These are phyloP conservation scores for Calameuta idolon DNA, from an alignment of 2,888 invertebrate species.

Conservation along the genomic window DNA sequence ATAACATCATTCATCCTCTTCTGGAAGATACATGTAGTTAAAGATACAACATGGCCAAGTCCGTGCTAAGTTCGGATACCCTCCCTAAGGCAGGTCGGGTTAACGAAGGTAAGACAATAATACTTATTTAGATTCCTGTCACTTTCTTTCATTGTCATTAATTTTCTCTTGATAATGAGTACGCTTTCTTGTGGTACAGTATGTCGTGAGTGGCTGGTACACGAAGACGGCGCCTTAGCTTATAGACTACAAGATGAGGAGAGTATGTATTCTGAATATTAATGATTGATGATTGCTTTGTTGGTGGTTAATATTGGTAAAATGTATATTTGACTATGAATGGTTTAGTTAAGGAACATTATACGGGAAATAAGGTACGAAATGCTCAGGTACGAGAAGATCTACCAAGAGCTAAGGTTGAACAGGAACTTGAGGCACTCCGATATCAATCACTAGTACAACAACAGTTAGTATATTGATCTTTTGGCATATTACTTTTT, in stretches of 20 bases:
- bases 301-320: background rate
- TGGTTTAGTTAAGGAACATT: conserved; percentile 77
- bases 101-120: conserved; percentile 70
- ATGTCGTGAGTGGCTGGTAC: conserved; percentile 85
- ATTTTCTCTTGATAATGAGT: background rate
- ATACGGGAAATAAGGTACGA: conserved; percentile 79
- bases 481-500: background rate
- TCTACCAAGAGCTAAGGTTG: conserved; percentile 79
- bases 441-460: conserved; percentile 72
- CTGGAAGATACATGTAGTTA: conserved; percentile 4
- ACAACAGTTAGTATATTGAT: conserved; percentile 72
- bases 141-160: conserved; percentile 25
- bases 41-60: conserved; percentile 58
- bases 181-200: conserved; percentile 68
- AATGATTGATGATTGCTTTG: background rate
- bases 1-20: background rate
- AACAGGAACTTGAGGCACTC: conserved; percentile 77
- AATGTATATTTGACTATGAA: background rate
- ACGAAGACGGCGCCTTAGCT: conserved; percentile 86
- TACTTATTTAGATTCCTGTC: conserved; percentile 5
- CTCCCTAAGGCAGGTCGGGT: conserved; percentile 77
- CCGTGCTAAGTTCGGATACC: conserved; percentile 67
- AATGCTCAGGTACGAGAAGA: conserved; percentile 84
- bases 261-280: conserved; percentile 70
- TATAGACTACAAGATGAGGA: conserved; percentile 85